Base-by-base conservation (phyloP, 2,797 vertebrate genomes). In the Centroberyx gerrardi region DNA sequence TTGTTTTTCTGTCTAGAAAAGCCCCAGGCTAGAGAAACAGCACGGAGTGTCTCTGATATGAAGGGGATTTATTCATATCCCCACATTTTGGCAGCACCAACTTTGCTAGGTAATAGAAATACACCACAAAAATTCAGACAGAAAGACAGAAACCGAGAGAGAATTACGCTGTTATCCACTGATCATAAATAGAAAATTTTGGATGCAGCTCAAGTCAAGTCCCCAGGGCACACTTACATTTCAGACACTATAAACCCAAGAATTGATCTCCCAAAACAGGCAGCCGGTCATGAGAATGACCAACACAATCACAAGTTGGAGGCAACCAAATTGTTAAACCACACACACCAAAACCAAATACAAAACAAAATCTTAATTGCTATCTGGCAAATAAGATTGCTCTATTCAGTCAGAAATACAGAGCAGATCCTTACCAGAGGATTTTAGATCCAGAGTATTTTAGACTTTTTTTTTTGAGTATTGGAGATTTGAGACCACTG, bases 41-140 rank as follows among this genome's bases (percentile, higher is more conserved):
- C 33, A 60, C 33, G 76, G 46, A 69, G 15, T 27, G n/a, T 75
- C 48, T 71, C 22, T 72, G 55, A 56, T 76, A 64, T 70, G n/a
- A 75, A 74, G 68, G 63, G 15, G 17, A 74, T 82, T 82, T 74
- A 76, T 81, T 84, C 60, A 83, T 55, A 69, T 65, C 72, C 1
- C 7, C 28, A 38, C 38, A 62, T 40, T 78, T 67, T 72, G 65
- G 52, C 51, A 76, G 54, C 27, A 64, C 49, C 46, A 71, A 13
- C 14, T 82, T 73, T 71, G 51, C 40, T 33, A 44, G 10, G 59
- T 60, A 68, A 49, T 51, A 66, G n/a, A 74, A 59, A 33, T 17
- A 4, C 12, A 10, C 22, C 48, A 44, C 52, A 74, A 55, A 22
- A 17, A 3, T 27, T 31, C 5, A 62, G 27, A 48, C 13, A 56